Conservation (phyloP, 1,140 invertebrate genomes). For the Eriosoma lanigerum region DNA sequence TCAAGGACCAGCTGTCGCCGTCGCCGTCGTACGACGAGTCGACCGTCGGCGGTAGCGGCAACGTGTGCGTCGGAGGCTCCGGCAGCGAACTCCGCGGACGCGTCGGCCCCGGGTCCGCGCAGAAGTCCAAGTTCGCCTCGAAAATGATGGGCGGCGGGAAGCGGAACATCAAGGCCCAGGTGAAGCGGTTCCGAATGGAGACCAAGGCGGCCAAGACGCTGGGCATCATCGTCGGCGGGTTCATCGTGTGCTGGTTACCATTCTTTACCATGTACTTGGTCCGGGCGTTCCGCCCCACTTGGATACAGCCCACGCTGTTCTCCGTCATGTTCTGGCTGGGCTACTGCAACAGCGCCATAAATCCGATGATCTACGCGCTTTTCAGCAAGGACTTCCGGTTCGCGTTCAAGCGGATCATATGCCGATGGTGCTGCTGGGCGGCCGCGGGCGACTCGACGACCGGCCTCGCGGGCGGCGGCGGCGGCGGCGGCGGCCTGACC, state of each 20-base stretch:
- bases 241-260: conserved; percentile 90
- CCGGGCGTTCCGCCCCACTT: conserved; percentile 77
- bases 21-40: conserved; percentile 53
- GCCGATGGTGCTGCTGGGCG: conserved; percentile 71
- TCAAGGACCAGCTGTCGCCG: conserved; percentile 55
- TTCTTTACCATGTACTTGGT: conserved; percentile 93
- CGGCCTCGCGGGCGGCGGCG: conserved; percentile 48
- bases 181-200: conserved; percentile 84
- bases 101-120: background rate
- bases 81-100: conserved; percentile 45
- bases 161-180: conserved; percentile 80
- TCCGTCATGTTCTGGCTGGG: conserved; percentile 95
- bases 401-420: conserved; percentile 89
- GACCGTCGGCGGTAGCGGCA: conserved; percentile 19
- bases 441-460: conserved; percentile 23
- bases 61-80: conserved; percentile 52
- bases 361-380: conserved; percentile 88
- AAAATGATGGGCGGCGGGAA: conserved; percentile 75
- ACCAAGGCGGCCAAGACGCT: conserved; percentile 92
- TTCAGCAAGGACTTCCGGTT: conserved; percentile 91
- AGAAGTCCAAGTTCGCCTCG: conserved; percentile 61
- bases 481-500: conserved; percentile 54
- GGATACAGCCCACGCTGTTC: conserved; percentile 79
- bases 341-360: conserved; percentile 94
- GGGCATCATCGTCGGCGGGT: conserved; percentile 90